Conservation (phyloP, 1,140 invertebrate species). For the Drosophila bipectinata region DNA sequence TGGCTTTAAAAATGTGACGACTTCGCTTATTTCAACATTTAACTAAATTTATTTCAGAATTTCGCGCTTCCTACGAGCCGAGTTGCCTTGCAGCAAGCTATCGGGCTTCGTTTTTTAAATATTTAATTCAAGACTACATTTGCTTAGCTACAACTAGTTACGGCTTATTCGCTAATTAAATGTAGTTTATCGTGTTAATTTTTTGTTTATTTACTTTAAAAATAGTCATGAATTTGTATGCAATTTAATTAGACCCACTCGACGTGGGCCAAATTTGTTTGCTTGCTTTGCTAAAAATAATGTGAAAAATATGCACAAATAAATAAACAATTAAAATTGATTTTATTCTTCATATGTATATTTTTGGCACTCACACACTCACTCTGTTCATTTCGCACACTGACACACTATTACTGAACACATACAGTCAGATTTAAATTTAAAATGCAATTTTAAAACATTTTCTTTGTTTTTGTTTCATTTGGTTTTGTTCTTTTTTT, state of each 20-base stretch:
- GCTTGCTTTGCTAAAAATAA: conserved; percentile 61
- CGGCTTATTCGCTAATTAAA: conserved; percentile 67
- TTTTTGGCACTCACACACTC: conserved; percentile 31
- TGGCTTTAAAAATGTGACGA: conserved; percentile 65
- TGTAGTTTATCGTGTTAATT: conserved; percentile 45
- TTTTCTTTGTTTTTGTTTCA: conserved; percentile 47
- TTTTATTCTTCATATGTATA: conserved; percentile 47
- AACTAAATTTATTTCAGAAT: conserved; percentile 81
- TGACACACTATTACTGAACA: conserved; percentile 50
- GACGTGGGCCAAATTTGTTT: conserved; percentile 21
- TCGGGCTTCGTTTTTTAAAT: conserved; percentile 38
- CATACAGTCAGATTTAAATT: conserved; percentile 75
- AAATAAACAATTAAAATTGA: conserved; percentile 76
- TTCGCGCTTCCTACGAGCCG: conserved; percentile 67
- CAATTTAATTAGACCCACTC: conserved; percentile 37
- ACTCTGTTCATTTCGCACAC: conserved; percentile 8
- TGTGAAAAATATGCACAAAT: conserved; percentile 74
- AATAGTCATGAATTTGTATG: conserved; percentile 59
- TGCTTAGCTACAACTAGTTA: conserved; percentile 64
- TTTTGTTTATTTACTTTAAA: conserved; percentile 70
- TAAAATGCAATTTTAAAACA: conserved; percentile 79
- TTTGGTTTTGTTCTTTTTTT: conserved; percentile 35
- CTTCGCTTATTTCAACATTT: conserved; percentile 57
- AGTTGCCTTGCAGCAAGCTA: conserved; percentile 40
- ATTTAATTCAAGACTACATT: conserved; percentile 46